phyloP scores from a whole-genome alignment of 2,888 invertebrate genomes.

The Creontiades dilutus region DNA sequence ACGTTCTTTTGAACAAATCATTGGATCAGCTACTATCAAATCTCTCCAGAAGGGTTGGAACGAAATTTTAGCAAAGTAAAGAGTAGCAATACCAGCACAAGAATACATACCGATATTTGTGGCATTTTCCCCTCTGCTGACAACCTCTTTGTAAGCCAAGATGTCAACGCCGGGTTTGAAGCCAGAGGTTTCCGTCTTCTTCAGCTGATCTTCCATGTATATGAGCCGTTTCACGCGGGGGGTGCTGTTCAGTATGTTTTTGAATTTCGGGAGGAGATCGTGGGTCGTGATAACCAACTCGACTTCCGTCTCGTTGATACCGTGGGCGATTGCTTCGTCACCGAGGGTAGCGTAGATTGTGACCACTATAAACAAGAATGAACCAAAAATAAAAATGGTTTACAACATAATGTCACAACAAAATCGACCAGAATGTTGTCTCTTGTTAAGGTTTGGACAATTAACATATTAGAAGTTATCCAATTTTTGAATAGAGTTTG shows the following conservation, averaged over 20 bases:
- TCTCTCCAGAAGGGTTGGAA: too few species aligned
- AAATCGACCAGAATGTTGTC: too few species aligned
- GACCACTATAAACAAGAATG: slow-evolving; percentile 83
- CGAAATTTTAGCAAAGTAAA: not conserved
- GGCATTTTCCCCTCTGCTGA: slow-evolving; percentile 80
- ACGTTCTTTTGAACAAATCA: too few species aligned
- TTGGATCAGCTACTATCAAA: too few species aligned
- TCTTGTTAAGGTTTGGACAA: too few species aligned
- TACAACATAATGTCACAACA: not conserved
- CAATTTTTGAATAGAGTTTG: too few species aligned
- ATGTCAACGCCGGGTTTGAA: slow-evolving; percentile 87
- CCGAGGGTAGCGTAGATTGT: slow-evolving; percentile 98
- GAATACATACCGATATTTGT: slow-evolving; percentile 33
- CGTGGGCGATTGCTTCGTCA: slow-evolving; percentile 97
- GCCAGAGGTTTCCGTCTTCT: slow-evolving; percentile 84
- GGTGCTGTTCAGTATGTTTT: slow-evolving; percentile 85
- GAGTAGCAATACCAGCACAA: not conserved
- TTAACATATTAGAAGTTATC: too few species aligned
- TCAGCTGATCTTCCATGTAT: slow-evolving; percentile 93
- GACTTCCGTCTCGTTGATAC: slow-evolving; percentile 97
- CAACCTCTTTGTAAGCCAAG: slow-evolving; percentile 86
- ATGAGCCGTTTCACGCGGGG: slow-evolving; percentile 89
- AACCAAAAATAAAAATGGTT: slow-evolving; percentile 21
- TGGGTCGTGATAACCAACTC: slow-evolving; percentile 94
- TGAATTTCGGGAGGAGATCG: slow-evolving; percentile 94